Conservation (phyloP, 2,113 vertebrate species). For the Chitala chitala region DNA sequence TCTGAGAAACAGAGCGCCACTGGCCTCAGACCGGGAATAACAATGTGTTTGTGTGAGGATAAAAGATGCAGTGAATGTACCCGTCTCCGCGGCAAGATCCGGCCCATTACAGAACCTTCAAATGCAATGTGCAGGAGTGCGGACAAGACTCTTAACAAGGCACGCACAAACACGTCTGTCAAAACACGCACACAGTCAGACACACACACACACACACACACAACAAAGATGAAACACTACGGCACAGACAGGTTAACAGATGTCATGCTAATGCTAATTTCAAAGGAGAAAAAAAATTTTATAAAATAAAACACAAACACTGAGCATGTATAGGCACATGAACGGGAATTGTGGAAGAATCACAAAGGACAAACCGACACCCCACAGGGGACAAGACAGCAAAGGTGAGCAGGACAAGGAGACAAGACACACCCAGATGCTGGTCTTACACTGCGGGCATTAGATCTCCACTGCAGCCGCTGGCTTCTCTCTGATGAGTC, state of each 20-base stretch:
- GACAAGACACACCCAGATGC: slow-evolving; percentile 6
- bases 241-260: background rate
- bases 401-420: background rate
- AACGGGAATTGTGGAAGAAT: too few relatives aligned
- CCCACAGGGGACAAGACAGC: background rate
- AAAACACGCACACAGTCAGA: too few relatives aligned
- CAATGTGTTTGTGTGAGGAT: background rate
- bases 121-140: slow-evolving; percentile 50
- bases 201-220: slow-evolving; percentile 41
- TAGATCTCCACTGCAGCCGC: background rate
- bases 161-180: too few relatives aligned
- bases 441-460: background rate
- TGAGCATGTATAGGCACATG: too few relatives aligned
- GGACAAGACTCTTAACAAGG: slow-evolving; percentile 61
- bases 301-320: background rate
- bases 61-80: background rate
- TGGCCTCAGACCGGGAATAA: too few relatives aligned
- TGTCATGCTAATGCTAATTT: background rate
- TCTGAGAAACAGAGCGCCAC: too few relatives aligned
- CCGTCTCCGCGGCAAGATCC: slow-evolving; percentile 19
- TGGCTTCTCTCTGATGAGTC: too few relatives aligned
- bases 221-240: background rate
- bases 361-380: background rate
- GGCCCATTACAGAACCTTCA: slow-evolving; percentile 57
- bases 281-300: background rate